Evolutionary conservation across 2,888 invertebrate species (phyloP).

Genomic region (Hymenopus coronatus): DNA sequence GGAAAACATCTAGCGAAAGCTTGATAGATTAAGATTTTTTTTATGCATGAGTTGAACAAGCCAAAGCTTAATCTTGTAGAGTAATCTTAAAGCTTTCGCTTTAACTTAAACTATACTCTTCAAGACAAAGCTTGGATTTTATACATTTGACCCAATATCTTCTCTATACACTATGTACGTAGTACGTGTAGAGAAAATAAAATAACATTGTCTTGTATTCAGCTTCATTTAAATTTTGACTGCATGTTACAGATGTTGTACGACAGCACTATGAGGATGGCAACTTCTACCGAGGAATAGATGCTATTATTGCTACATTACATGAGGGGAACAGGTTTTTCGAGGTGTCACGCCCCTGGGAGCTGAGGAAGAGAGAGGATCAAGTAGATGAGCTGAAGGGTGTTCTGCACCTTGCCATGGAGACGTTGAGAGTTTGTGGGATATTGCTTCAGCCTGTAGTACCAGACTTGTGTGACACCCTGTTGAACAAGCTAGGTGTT

Average conservation of each 20-base stretch:
- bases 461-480: conserved; percentile 64
- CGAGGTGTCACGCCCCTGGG: conserved; percentile 86
- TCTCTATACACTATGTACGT: too few species aligned
- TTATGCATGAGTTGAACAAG: too few species aligned
- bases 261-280: conserved; percentile 66
- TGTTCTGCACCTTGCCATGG: conserved; percentile 79
- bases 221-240: not conserved
- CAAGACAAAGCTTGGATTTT: too few species aligned
- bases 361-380: conserved; percentile 60
- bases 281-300: conserved; percentile 80
- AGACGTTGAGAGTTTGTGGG: conserved; percentile 74
- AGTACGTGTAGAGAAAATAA: too few species aligned
- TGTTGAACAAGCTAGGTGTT: conserved; percentile 68
- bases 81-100: too few species aligned
- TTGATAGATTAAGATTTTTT: too few species aligned
- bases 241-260: conserved; percentile 55
- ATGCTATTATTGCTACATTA: conserved; percentile 69
- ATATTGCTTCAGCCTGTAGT: conserved; percentile 84
- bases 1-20: too few species aligned
- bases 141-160: too few species aligned
- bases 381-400: conserved; percentile 61
- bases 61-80: too few species aligned
- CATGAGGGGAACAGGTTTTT: conserved; percentile 83
- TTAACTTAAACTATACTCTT: too few species aligned
- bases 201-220: not conserved